phyloP scores from a whole-genome alignment of 2,888 invertebrate species.

The Lepidochitona cinerea region DNA sequence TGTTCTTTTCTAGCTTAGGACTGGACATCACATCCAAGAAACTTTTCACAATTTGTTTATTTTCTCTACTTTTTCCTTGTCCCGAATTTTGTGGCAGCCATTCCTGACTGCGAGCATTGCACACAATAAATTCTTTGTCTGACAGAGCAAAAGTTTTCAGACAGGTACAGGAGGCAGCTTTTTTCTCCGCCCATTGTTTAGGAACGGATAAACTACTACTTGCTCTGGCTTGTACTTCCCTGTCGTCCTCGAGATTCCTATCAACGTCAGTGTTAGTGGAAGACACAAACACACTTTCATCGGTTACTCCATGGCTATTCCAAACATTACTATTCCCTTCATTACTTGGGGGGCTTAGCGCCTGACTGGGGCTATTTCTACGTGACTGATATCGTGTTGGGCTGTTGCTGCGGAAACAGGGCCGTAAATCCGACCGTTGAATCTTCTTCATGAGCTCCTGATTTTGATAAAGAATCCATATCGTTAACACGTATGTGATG shows the following conservation, averaged over 20 bases:
- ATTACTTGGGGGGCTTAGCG: constrained; percentile 39
- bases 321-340: constrained; percentile 24
- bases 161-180: background rate
- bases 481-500: constrained; percentile 92
- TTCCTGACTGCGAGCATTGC: background rate
- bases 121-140: background rate
- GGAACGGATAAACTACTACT: background rate
- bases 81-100: background rate
- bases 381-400: background rate
- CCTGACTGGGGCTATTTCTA: background rate
- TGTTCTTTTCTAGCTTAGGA: background rate
- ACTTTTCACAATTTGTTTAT: background rate
- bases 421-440: constrained; percentile 42
- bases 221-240: background rate
- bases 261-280: background rate
- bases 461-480: constrained; percentile 87
- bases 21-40: background rate
- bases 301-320: background rate
- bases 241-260: background rate
- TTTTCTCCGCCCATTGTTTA: background rate
- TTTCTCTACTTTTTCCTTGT: background rate
- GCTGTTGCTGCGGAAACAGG: constrained; percentile 8
- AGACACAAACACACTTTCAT: background rate
- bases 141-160: background rate
- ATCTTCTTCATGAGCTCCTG: constrained; percentile 57